Evolutionary conservation across 1,140 invertebrate genomes (phyloP).

Genomic region (Meloidogyne hapla): DNA sequence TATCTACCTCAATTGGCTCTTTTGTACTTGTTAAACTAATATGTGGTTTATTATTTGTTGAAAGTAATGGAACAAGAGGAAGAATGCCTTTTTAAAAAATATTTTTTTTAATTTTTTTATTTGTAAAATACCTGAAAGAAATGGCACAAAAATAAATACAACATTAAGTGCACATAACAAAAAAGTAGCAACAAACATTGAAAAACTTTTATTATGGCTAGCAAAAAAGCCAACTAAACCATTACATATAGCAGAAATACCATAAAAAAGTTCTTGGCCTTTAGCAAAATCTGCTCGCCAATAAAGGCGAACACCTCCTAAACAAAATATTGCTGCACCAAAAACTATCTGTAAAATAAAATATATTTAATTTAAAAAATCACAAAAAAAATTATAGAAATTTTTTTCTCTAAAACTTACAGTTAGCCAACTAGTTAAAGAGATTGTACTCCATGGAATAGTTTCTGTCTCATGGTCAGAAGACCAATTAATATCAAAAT

Average conservation of each 20-base stretch:
- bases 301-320: constrained; percentile 23
- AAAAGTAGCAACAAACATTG: constrained; percentile 30
- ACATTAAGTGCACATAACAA: constrained; percentile 25
- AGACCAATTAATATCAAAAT: constrained; percentile 4
- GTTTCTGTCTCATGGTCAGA: constrained; percentile 15
- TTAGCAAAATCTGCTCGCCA: constrained; percentile 28
- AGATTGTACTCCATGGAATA: constrained; percentile 23
- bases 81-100: constrained; percentile 19
- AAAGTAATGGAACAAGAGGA: constrained; percentile 30
- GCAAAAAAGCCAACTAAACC: constrained; percentile 33
- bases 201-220: constrained; percentile 21
- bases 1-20: constrained; percentile 28
- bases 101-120: not conserved
- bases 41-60: constrained; percentile 3
- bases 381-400: no score
- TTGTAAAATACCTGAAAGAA: constrained; percentile 24
- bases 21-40: constrained; percentile 10
- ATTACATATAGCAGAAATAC: constrained; percentile 34
- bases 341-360: constrained; percentile 16
- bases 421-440: constrained; percentile 21
- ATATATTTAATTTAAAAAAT: constrained; percentile 8
- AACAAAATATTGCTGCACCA: constrained; percentile 27
- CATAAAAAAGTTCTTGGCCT: constrained; percentile 37
- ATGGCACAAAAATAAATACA: constrained; percentile 36
- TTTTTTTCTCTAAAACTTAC: no score